Evolutionary conservation across 2,888 invertebrate genomes (phyloP), one percentile per base, ranked within the genome.

Genomic region (Phaonia tiefii): DNA sequence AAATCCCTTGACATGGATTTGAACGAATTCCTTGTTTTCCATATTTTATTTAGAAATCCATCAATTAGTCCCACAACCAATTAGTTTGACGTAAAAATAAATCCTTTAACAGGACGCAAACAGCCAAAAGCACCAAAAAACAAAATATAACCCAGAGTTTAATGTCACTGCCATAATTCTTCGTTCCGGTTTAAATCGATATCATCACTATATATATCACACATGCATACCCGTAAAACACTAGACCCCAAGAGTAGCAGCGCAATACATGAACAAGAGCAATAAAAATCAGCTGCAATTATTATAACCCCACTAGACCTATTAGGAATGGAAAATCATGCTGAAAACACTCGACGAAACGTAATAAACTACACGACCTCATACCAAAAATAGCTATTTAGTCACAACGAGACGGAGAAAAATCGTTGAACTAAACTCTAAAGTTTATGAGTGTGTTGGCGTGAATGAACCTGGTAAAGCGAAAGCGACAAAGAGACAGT

Each of bases 281-380:
- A 63, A 63, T 42, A 63, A 63, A 63, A 63, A 63, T 63, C 63
- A 39, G 63, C 39, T 63, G 63, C 67, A 78, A 72, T 78, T 72
- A 78, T 72, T 60, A 49, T 51, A 74, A 26, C 51, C 75, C 75
- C 75, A 26, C 44, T 39, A 75, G 75, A 75, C 75, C 75, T 67
- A 71, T 71, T 71, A 67, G 63, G 22, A 22, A 42, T 60, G 60
- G 37, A 60, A 60, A 37, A 31, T n/a, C 37, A 42, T 20, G 42
- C 42, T 11, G 22, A 63, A 42, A 63, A 22, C 15, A 39, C 37
- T 37, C 17, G 66, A 49, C n/a, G 17, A 51, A 51, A n/a, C 22
- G 20, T 22, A 25, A 22, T 25, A 25, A 54, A 54, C 54, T 54
- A 54, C n/a, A n/a, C 22, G 11, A 51, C 15, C 51, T 51, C 22